Percentiles rank a stretch among this genome's conserved stretches.
phyloP scores from a whole-genome alignment of 2,888 invertebrate species.

The Spodoptera exigua region DNA sequence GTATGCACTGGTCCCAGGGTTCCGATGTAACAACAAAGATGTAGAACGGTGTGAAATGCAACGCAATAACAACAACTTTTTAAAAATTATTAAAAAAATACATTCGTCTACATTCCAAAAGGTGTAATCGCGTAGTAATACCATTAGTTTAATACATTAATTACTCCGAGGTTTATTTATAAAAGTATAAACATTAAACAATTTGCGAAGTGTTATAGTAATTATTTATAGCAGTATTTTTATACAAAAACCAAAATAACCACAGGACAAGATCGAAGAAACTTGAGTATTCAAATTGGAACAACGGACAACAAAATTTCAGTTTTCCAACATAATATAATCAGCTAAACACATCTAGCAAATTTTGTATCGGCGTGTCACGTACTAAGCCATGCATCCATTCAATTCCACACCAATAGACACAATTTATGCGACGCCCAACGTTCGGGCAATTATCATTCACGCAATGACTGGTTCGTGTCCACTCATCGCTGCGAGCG shows the following conservation, averaged over 20 bases:
- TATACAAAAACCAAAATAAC: too few species aligned
- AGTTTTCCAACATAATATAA: neutral
- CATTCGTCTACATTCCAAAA: too few species aligned
- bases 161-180: too few species aligned
- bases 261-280: too few species aligned
- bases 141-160: too few species aligned
- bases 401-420: conserved; percentile 80
- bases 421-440: conserved; percentile 76
- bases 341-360: conserved; percentile 49
- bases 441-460: conserved; percentile 83
- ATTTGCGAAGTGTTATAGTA: too few species aligned
- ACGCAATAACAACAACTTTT: neutral
- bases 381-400: conserved; percentile 72
- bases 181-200: too few species aligned
- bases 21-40: conserved; percentile 65
- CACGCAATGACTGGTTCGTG: conserved; percentile 81
- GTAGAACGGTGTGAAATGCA: conserved; percentile 44
- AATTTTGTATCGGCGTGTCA: conserved; percentile 43
- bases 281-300: too few species aligned
- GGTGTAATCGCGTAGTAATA: too few species aligned
- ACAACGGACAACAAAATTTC: too few species aligned
- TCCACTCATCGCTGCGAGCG: conserved; percentile 73
- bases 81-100: neutral
- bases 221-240: too few species aligned
- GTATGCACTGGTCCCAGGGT: conserved; percentile 74